Conservation (phyloP, 2,888 invertebrate genomes). For the Chrysotoxum bicinctum region DNA sequence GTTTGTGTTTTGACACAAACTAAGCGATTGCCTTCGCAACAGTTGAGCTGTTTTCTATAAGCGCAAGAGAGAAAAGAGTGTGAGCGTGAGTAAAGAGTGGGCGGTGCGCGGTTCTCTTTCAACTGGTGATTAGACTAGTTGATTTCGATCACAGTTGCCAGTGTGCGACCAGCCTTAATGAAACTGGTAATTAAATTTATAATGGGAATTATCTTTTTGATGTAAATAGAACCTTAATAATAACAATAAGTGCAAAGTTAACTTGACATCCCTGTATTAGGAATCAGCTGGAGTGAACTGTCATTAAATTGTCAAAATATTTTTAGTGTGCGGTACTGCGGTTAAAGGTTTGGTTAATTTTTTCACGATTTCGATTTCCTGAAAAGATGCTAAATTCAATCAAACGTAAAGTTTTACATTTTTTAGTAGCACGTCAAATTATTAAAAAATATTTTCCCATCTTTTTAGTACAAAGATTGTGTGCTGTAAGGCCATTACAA, state of each 20-base stretch:
- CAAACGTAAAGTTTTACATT: conserved; percentile 74
- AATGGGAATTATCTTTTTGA: neutral
- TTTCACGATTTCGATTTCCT: neutral
- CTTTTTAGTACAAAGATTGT: conserved; percentile 28
- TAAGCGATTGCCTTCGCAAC: too few species aligned
- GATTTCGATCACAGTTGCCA: too few species aligned
- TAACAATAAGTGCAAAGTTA: neutral
- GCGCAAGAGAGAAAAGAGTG: too few species aligned
- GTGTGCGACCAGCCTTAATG: too few species aligned
- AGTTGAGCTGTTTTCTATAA: too few species aligned
- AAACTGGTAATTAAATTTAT: too few species aligned
- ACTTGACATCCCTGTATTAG: neutral
- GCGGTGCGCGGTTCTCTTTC: too few species aligned
- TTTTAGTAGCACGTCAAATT: neutral
- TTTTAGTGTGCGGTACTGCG: conserved; percentile 40
- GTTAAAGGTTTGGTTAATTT: conserved; percentile 25
- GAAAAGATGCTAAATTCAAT: conserved; percentile 74
- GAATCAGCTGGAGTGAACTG: conserved; percentile 25
- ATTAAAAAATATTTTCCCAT: neutral
- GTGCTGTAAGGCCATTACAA: neutral
- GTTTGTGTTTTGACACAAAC: too few species aligned
- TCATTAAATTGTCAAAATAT: conserved; percentile 22
- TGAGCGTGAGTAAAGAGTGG: too few species aligned
- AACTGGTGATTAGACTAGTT: too few species aligned
- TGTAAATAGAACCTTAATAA: neutral